These are phyloP conservation scores for Helostoma temminkii DNA, from an alignment of 2,797 vertebrate genomes.

Conservation along the genomic window DNA sequence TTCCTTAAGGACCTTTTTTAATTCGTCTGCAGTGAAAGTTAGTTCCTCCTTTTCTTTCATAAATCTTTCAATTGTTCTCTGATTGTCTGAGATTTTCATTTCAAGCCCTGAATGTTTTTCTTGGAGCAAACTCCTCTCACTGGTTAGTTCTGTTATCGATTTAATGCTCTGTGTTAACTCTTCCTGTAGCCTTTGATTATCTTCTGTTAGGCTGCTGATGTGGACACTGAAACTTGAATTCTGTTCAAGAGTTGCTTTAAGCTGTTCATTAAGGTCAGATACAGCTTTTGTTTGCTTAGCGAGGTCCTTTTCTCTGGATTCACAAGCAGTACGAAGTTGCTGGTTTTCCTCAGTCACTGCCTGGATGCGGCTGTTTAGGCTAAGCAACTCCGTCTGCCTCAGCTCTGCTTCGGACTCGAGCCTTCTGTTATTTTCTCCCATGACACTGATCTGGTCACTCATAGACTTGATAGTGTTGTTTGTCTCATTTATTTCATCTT, in stretches of 20 bases:
- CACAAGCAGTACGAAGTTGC: conserved; percentile 66
- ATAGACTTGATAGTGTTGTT: conserved; percentile 64
- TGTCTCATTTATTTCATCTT: conserved; percentile 72
- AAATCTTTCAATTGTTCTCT: conserved; percentile 73
- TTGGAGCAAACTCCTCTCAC: conserved; percentile 72
- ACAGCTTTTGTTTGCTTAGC: conserved; percentile 65
- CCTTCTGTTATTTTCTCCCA: conserved; percentile 71
- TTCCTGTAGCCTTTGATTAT: conserved; percentile 81
- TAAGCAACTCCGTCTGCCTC: conserved; percentile 45
- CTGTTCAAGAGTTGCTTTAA: conserved; percentile 56
- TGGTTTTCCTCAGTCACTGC: conserved; percentile 62
- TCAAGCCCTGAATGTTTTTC: conserved; percentile 73
- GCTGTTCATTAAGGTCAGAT: conserved; percentile 73
- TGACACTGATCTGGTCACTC: conserved; percentile 63
- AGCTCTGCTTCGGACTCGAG: conserved; percentile 70
- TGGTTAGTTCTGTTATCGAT: conserved; percentile 69
- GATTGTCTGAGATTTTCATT: conserved; percentile 74
- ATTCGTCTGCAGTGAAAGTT: conserved; percentile 66
- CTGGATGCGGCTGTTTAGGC: conserved; percentile 60
- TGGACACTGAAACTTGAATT: conserved; percentile 70
- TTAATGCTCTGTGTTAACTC: conserved; percentile 70
- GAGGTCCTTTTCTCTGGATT: conserved; percentile 79
- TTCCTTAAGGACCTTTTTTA: conserved; percentile 77
- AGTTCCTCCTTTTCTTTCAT: conserved; percentile 82
- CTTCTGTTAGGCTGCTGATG: conserved; percentile 74